A percentile compares a stretch with the other conserved stretches of the same genome.
phyloP scores from a whole-genome alignment of 1,140 invertebrate species.

The Patella vulgata region DNA sequence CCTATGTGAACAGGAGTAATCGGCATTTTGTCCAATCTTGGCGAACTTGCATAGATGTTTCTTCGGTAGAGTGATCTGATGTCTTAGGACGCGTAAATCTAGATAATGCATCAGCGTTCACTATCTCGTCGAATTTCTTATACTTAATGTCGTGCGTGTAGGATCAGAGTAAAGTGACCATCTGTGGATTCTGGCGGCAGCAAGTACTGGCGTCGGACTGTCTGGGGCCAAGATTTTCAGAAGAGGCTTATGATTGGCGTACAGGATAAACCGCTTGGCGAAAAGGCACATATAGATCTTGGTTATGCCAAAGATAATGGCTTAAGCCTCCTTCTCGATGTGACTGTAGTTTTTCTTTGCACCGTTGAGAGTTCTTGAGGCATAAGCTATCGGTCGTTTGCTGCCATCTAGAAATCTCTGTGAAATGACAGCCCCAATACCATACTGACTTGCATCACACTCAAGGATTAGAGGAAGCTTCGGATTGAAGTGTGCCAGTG shows the following conservation, averaged over 20 bases:
- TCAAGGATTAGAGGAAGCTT: conserved; percentile 11
- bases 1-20: not conserved
- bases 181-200: conserved; percentile 45
- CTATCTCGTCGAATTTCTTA: conserved; percentile 35
- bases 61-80: not conserved
- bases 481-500: conserved; percentile 28
- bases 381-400: conserved; percentile 59
- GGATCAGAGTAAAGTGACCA: conserved; percentile 57
- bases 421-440: conserved; percentile 26
- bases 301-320: conserved; percentile 68
- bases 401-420: conserved; percentile 23
- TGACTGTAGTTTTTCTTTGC: conserved; percentile 61
- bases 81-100: not conserved
- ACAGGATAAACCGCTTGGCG: conserved; percentile 47
- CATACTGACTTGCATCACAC: conserved; percentile 22
- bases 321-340: conserved; percentile 67
- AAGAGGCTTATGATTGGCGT: conserved; percentile 59
- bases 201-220: conserved; percentile 35
- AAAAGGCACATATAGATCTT: conserved; percentile 69
- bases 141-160: conserved; percentile 62
- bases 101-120: conserved; percentile 46
- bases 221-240: conserved; percentile 37
- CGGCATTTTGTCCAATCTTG: not conserved
- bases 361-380: conserved; percentile 54
- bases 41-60: not conserved